phyloP scores from a whole-genome alignment of 2,888 invertebrate species.

The Marronus borbonicus region DNA sequence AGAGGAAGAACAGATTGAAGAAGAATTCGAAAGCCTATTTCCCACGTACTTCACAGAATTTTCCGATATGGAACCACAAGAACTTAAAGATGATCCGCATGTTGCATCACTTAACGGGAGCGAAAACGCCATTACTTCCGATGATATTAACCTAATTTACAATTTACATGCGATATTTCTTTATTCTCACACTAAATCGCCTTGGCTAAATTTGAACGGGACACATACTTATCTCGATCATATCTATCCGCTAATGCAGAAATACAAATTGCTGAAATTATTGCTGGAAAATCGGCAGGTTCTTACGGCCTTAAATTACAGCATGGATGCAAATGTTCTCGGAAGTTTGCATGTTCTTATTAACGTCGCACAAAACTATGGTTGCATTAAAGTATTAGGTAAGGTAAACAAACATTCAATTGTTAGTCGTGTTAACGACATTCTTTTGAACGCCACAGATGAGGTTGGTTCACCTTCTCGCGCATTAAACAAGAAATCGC shows the following conservation, averaged over 20 bases:
- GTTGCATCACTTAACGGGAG: constrained; percentile 52
- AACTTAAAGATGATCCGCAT: constrained; percentile 60
- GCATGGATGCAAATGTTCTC: constrained; percentile 72
- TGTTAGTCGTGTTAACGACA: constrained; percentile 16
- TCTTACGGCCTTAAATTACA: constrained; percentile 71
- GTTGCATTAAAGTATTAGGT: constrained; percentile 64
- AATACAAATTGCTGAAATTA: constrained; percentile 75
- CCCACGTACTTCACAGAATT: constrained; percentile 83
- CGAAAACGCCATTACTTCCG: constrained; percentile 67
- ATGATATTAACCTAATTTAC: constrained; percentile 76
- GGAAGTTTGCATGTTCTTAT: constrained; percentile 76
- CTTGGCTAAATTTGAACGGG: constrained; percentile 75
- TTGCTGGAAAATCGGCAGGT: constrained; percentile 72
- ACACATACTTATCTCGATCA: constrained; percentile 65
- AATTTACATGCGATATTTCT: constrained; percentile 77
- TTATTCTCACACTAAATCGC: constrained; percentile 73
- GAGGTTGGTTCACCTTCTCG: constrained; percentile 57
- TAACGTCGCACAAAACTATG: constrained; percentile 72
- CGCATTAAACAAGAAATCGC: constrained; percentile 58
- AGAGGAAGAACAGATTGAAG: constrained; percentile 78
- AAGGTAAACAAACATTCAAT: constrained; percentile 40
- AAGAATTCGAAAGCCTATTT: constrained; percentile 80
- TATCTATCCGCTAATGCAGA: constrained; percentile 73
- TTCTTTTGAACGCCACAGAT: constrained; percentile 24
- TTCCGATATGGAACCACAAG: constrained; percentile 73